phyloP scores from a whole-genome alignment of 1,140 invertebrate genomes.

The Lethrus apterus region DNA sequence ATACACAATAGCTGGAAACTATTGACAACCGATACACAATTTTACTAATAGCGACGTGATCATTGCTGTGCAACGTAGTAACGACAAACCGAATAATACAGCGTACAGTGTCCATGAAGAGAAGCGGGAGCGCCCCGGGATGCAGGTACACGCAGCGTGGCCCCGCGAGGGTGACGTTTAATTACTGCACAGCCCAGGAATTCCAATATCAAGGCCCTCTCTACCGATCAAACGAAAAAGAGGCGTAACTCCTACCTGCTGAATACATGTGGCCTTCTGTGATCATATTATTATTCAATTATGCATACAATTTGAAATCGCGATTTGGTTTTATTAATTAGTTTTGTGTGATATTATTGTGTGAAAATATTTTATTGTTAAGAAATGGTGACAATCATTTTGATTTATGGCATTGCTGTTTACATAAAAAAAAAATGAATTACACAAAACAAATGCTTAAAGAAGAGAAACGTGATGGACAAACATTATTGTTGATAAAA shows the following conservation, averaged over 20 bases:
- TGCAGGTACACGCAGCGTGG: constrained; percentile 5
- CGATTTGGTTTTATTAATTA: not conserved
- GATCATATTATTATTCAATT: not conserved
- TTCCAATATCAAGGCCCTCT: constrained; percentile 30
- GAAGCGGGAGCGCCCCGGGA: constrained; percentile 5
- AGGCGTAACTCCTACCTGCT: constrained; percentile 4
- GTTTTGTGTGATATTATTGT: not conserved
- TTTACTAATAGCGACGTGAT: constrained; percentile 5
- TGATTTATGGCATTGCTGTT: too few species aligned
- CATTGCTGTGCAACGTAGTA: constrained; percentile 1
- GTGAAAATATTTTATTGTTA: not conserved
- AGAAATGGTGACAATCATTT: not conserved
- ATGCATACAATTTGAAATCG: not conserved
- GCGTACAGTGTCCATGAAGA: constrained; percentile 5
- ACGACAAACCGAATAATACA: constrained; percentile 9
- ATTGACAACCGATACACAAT: constrained; percentile 5
- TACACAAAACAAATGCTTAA: too few species aligned
- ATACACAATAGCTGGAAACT: too few species aligned
- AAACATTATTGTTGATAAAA: too few species aligned
- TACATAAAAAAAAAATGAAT: too few species aligned
- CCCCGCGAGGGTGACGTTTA: constrained; percentile 31
- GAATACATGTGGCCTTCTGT: too few species aligned
- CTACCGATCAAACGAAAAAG: constrained; percentile 1
- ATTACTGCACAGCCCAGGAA: constrained; percentile 30
- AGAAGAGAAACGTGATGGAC: too few species aligned